phyloP scores from a whole-genome alignment of 2,888 invertebrate species.

The Platerodrilus igneus region DNA sequence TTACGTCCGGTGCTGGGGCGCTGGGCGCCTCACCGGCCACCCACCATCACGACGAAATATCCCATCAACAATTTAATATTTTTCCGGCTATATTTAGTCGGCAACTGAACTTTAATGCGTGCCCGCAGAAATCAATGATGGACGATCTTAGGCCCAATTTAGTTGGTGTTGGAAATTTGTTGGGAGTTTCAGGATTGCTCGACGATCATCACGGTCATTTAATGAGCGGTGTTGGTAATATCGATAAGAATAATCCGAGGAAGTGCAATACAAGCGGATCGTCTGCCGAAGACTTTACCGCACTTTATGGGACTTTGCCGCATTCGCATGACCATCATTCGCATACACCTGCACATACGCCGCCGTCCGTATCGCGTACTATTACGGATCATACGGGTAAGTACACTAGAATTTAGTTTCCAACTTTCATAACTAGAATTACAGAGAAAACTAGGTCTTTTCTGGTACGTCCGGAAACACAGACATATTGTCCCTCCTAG shows the following conservation, averaged over 20 bases:
- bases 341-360: constrained; percentile 67
- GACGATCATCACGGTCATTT: constrained; percentile 70
- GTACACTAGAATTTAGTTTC: constrained; percentile 14
- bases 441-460: not conserved
- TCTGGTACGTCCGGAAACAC: no score
- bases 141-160: constrained; percentile 81
- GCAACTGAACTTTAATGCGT: constrained; percentile 75
- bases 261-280: constrained; percentile 78
- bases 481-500: no score
- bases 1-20: constrained; percentile 62
- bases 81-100: constrained; percentile 88
- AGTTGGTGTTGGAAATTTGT: constrained; percentile 69
- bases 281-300: constrained; percentile 84
- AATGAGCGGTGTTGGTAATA: constrained; percentile 42
- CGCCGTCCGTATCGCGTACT: constrained; percentile 51
- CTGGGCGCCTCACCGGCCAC: constrained; percentile 52
- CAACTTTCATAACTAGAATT: not conserved
- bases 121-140: constrained; percentile 72
- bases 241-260: constrained; percentile 50
- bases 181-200: constrained; percentile 73
- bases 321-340: constrained; percentile 51
- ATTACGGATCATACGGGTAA: constrained; percentile 49
- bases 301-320: constrained; percentile 66
- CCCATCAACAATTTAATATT: constrained; percentile 83
- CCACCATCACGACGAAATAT: constrained; percentile 51